Percentiles rank a stretch among this genome's conserved stretches.
Conservation (phyloP, 2,113 vertebrate genomes). For the Camelus dromedarius region DNA sequence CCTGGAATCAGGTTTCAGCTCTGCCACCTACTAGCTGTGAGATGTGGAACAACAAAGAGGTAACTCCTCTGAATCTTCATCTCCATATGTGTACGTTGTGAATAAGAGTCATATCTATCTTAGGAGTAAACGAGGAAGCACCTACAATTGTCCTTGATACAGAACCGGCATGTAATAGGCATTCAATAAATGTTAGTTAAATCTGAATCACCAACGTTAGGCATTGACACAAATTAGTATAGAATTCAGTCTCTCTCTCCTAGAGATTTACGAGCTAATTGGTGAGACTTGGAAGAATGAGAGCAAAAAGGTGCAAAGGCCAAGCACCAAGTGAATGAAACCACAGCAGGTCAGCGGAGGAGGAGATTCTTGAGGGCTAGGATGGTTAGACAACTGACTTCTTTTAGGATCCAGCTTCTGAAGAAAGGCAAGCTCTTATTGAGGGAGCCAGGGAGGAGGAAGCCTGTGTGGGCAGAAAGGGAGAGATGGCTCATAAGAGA, state of each 20-base stretch:
- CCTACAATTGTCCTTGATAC: background rate
- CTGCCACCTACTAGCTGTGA: background rate
- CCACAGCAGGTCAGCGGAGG: background rate
- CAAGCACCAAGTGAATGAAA: background rate
- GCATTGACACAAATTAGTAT: background rate
- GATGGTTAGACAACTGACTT: background rate
- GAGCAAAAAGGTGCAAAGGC: background rate
- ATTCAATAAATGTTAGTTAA: background rate
- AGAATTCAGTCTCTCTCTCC: background rate
- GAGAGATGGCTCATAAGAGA: background rate
- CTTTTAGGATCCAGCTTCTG: background rate
- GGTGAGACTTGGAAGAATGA: background rate
- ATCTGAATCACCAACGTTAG: background rate
- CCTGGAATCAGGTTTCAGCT: conserved; percentile 39
- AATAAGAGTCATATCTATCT: background rate
- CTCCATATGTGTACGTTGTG: background rate
- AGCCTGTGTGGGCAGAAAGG: background rate
- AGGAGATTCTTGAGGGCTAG: background rate
- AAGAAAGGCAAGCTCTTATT: background rate
- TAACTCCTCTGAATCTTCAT: background rate
- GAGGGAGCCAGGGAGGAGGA: background rate
- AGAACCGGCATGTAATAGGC: background rate
- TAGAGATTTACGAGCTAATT: background rate
- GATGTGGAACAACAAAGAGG: background rate
- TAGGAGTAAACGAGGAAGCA: background rate